Evolutionary conservation across 1,140 invertebrate species (phyloP), one percentile per base, ranked within the genome.

Genomic region (Oscheius sp.): DNA sequence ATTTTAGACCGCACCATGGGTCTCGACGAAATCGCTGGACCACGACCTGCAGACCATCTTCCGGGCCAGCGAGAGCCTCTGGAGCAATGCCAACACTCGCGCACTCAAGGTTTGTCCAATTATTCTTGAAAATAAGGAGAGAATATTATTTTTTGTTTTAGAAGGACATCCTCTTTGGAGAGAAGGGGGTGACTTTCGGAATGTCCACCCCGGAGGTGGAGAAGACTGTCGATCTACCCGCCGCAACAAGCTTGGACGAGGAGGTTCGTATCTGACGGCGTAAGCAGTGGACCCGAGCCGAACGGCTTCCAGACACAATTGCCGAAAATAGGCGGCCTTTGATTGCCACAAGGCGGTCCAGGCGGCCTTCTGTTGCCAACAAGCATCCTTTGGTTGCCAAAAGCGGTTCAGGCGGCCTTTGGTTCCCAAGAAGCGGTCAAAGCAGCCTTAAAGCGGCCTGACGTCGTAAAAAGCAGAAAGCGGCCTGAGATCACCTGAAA

Each of bases 81-180:
- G 49, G 49, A 55, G 28, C 28, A 55, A 55, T 23, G 49, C 49
- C 7, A 55, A 55, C 15, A 13, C 7, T 55, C 49, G 49, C 49
- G 15, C 49, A 23, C 28, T 55, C 7, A 15, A 55, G 49, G 49
- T 55, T 7, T 42, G 10, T 10, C 10, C 10, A 55, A 23, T 13
- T 7, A 32, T 1, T 1, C 35, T 34, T 63, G 4, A 32, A 7
- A 32, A 7, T 63, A 32, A n/a, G 32, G n/a, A n/a, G n/a, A n/a
- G n/a, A n/a, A n/a, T n/a, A n/a, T 36, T n/a, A 13, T 34, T 32
- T 63, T 38, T 34, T 32, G 10, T 10, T 59, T 34, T 26, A 63
- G 61, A 63, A 63, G 35, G 36, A 63, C 31, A n/a, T 63, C 20
- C 31, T 63, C 18, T 63, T 63, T 26, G 61, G 61, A 0, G 61